Conservation (phyloP, 2,888 invertebrate species). For the Gnatocerus cornutus region DNA sequence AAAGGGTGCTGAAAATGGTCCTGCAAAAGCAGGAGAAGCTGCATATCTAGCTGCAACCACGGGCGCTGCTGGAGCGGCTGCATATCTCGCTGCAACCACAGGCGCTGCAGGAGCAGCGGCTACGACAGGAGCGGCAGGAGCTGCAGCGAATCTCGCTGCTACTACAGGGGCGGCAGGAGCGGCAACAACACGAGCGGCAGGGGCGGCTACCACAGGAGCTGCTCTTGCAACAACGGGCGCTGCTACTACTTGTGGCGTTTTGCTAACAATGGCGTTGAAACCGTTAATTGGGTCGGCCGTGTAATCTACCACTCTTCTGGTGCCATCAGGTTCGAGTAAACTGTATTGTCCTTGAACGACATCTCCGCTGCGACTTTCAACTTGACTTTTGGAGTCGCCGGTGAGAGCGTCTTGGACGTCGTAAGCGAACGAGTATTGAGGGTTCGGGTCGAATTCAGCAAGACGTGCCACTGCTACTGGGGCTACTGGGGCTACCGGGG, state of each 20-base stretch:
- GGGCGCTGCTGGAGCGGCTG: conserved; percentile 50
- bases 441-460: conserved; percentile 76
- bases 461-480: conserved; percentile 70
- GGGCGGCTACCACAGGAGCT: conserved; percentile 64
- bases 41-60: conserved; percentile 39
- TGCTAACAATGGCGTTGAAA: conserved; percentile 80
- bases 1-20: conserved; percentile 50
- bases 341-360: conserved; percentile 79
- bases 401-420: conserved; percentile 80
- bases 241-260: conserved; percentile 73
- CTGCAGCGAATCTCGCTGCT: conserved; percentile 61
- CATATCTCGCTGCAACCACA: conserved; percentile 59
- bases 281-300: conserved; percentile 80
- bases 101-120: conserved; percentile 65
- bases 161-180: conserved; percentile 46
- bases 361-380: conserved; percentile 75
- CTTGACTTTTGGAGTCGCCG: conserved; percentile 75
- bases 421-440: conserved; percentile 81
- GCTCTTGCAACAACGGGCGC: conserved; percentile 54
- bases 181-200: conserved; percentile 46
- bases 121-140: too few relatives aligned
- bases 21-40: conserved; percentile 46
- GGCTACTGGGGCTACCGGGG: conserved; percentile 57
- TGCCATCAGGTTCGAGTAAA: conserved; percentile 78
- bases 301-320: conserved; percentile 77